A percentile compares a stretch with the other conserved stretches of the same genome.
phyloP scores from a whole-genome alignment of 2,797 vertebrate species.

The Anabas testudineus region DNA sequence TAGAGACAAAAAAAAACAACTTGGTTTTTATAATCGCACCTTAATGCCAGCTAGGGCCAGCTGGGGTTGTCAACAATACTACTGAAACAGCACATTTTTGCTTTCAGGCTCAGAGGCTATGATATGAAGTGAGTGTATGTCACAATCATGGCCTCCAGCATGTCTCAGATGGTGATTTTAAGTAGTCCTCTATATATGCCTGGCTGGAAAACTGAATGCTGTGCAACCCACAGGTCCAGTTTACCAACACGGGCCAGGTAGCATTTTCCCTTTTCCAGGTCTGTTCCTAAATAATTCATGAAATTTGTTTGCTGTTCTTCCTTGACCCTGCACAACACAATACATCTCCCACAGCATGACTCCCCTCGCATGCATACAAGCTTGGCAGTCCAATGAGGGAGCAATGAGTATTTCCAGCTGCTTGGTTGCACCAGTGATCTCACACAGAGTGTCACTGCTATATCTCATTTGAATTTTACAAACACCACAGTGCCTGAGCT shows the following conservation, averaged over 20 bases:
- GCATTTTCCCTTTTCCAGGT: slow-evolving; percentile 49
- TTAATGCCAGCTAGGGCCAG: slow-evolving; percentile 19
- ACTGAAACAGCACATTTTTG: neutral
- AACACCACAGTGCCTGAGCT: slow-evolving; percentile 65
- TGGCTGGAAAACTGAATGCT: slow-evolving; percentile 48
- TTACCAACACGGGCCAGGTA: slow-evolving; percentile 49
- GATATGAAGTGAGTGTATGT: slow-evolving; percentile 33
- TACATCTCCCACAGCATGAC: slow-evolving; percentile 67
- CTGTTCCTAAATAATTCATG: slow-evolving; percentile 79
- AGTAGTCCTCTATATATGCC: slow-evolving; percentile 44
- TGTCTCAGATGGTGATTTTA: slow-evolving; percentile 43
- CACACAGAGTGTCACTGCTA: slow-evolving; percentile 70
- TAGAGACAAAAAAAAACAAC: slow-evolving; percentile 22
- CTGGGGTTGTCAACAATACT: slow-evolving; percentile 27
- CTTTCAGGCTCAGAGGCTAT: slow-evolving; percentile 23
- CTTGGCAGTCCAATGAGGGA: slow-evolving; percentile 57
- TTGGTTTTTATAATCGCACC: slow-evolving; percentile 30
- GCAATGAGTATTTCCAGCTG: slow-evolving; percentile 67
- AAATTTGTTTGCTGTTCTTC: slow-evolving; percentile 74
- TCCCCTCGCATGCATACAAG: slow-evolving; percentile 65
- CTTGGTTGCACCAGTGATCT: slow-evolving; percentile 71
- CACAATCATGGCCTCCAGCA: slow-evolving; percentile 31
- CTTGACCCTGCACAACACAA: slow-evolving; percentile 72
- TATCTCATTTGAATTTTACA: slow-evolving; percentile 81
- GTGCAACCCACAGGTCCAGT: slow-evolving; percentile 52